phyloP scores from a whole-genome alignment of 2,113 vertebrate species.

The Gymnorhina tibicen region DNA sequence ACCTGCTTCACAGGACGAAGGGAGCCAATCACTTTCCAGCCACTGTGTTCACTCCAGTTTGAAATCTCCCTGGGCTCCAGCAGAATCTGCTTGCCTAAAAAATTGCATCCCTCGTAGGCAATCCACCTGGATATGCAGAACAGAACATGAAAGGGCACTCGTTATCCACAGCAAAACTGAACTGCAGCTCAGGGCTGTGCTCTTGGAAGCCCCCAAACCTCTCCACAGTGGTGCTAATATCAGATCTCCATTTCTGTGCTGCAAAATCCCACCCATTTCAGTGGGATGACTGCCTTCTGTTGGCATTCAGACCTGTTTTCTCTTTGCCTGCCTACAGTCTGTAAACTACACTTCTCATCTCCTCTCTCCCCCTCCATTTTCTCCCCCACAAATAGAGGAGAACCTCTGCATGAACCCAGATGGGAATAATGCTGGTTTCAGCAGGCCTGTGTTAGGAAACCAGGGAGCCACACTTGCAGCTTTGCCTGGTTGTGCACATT shows the following conservation, averaged over 20 bases:
- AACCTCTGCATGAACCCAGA: background rate
- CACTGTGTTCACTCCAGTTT: slow-evolving; percentile 77
- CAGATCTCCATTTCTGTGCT: background rate
- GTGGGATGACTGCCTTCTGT: background rate
- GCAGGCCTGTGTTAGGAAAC: background rate
- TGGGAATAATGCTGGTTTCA: background rate
- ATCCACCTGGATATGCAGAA: slow-evolving; percentile 75
- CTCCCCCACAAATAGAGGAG: background rate
- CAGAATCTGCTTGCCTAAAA: slow-evolving; percentile 82
- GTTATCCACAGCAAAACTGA: background rate
- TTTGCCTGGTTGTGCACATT: background rate
- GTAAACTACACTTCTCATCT: background rate
- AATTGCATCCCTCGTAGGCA: slow-evolving; percentile 81
- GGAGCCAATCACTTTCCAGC: slow-evolving; percentile 83
- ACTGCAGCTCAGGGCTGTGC: background rate
- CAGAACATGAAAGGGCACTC: fast-evolving
- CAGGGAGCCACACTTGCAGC: background rate
- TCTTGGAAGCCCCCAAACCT: background rate
- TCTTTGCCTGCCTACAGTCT: background rate
- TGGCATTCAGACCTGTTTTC: background rate
- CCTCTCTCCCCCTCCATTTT: background rate
- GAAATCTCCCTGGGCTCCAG: slow-evolving; percentile 72
- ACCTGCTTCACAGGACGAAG: slow-evolving; percentile 83
- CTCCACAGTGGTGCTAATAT: background rate
- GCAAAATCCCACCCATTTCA: background rate